These are phyloP conservation scores for Austrofundulus limnaeus DNA, from an alignment of 2,113 vertebrate species.

Conservation along the genomic window DNA sequence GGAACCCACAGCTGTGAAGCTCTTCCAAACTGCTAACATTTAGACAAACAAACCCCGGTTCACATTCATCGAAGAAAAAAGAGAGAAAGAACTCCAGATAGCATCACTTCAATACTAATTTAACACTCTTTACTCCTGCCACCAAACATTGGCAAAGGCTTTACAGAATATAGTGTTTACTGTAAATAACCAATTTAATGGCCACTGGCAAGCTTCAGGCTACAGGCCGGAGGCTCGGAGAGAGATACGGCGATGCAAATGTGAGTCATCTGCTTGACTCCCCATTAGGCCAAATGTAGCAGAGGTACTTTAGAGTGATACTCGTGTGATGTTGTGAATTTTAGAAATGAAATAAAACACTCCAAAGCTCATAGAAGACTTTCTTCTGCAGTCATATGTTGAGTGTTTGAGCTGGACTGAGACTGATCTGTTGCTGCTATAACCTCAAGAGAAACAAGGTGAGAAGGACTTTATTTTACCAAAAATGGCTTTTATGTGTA, in stretches of 20 bases:
- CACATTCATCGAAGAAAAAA: constrained; percentile 57
- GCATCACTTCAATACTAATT: constrained; percentile 59
- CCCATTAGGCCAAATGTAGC: constrained; percentile 53
- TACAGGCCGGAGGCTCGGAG: constrained; percentile 55
- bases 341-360: constrained; percentile 44
- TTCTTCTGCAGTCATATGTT: constrained; percentile 37
- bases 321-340: constrained; percentile 40
- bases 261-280: constrained; percentile 68
- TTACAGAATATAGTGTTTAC: constrained; percentile 65
- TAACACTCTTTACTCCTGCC: constrained; percentile 53
- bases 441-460: constrained; percentile 33
- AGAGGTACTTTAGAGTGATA: constrained; percentile 43
- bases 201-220: constrained; percentile 60
- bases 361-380: constrained; percentile 36
- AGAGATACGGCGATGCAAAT: constrained; percentile 60
- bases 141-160: constrained; percentile 57
- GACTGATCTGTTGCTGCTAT: constrained; percentile 24
- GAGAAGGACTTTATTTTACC: constrained; percentile 10
- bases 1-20: constrained; percentile 71
- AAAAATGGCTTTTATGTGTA: not conserved
- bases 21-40: constrained; percentile 77
- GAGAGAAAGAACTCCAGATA: constrained; percentile 62
- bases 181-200: constrained; percentile 75
- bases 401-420: constrained; percentile 42
- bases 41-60: constrained; percentile 73